These are phyloP conservation scores for Phalacrocorax aristotelis DNA, from an alignment of 2,113 vertebrate species.

Conservation along the genomic window DNA sequence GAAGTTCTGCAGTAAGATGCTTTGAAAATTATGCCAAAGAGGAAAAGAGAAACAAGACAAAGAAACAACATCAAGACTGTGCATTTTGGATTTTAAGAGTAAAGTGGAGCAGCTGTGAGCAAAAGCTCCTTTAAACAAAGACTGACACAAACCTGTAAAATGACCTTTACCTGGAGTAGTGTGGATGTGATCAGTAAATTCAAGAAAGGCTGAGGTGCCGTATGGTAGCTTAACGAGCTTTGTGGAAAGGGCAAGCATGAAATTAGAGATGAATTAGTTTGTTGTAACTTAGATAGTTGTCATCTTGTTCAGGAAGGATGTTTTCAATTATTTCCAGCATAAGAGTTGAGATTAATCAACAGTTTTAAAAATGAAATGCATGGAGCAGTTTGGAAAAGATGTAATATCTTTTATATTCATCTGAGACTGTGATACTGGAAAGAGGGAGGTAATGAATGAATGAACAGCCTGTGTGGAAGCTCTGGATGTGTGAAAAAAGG, in stretches of 20 bases:
- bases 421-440: background rate
- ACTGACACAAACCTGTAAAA: background rate
- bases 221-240: background rate
- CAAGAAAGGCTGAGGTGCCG: background rate
- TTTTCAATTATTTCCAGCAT: conserved; percentile 15
- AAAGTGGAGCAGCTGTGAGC: background rate
- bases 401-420: background rate
- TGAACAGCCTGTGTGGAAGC: background rate
- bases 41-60: background rate
- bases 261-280: background rate
- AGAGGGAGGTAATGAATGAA: background rate
- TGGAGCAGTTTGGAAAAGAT: background rate
- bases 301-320: background rate
- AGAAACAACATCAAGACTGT: background rate
- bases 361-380: background rate
- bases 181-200: background rate
- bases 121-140: conserved; percentile 4
- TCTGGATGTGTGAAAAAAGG: background rate
- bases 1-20: background rate
- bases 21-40: background rate
- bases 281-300: background rate
- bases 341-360: background rate
- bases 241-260: background rate
- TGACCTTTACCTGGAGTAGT: background rate
- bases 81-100: background rate